A percentile compares a stretch with the other conserved stretches of the same genome.
These are phyloP conservation scores for Acanthopagrus latus DNA, from an alignment of 2,797 vertebrate genomes.

Conservation along the genomic window DNA sequence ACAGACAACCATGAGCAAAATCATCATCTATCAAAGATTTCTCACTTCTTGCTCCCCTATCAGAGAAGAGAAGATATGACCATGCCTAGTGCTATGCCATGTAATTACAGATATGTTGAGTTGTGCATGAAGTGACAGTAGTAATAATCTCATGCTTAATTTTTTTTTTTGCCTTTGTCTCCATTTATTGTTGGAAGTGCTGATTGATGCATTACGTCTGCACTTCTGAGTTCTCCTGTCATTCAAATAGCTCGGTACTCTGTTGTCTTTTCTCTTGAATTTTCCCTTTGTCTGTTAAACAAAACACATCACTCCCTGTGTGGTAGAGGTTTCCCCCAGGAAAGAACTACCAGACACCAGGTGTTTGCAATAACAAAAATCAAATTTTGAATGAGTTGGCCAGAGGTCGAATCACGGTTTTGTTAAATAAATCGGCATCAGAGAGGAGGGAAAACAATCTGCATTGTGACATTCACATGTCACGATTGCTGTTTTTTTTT, in stretches of 20 bases:
- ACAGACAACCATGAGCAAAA: background rate
- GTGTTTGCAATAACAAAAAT: conserved; percentile 32
- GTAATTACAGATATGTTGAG: background rate
- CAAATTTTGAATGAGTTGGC: conserved; percentile 28
- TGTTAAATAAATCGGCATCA: conserved; percentile 2
- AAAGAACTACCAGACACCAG: conserved; percentile 35
- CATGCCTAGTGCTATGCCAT: no score
- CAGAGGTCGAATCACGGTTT: conserved; percentile 8
- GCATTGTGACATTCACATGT: conserved; percentile 43
- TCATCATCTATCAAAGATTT: background rate
- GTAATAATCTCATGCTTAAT: background rate
- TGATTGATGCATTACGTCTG: conserved; percentile 1
- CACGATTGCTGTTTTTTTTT: conserved; percentile 21
- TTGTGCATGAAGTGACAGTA: background rate
- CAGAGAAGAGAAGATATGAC: background rate
- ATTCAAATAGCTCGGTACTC: conserved; percentile 17
- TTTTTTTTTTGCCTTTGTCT: conserved; percentile 5
- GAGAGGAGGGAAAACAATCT: conserved; percentile 9
- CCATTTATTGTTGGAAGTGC: conserved; percentile 15
- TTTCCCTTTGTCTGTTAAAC: conserved; percentile 34
- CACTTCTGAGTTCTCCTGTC: conserved; percentile 16
- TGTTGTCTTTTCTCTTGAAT: conserved; percentile 48
- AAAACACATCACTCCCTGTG: conserved; percentile 35
- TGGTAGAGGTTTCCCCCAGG: conserved; percentile 1
- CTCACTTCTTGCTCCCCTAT: background rate